Conservation (phyloP, 1,140 invertebrate genomes). For the Drosophila rufa region DNA sequence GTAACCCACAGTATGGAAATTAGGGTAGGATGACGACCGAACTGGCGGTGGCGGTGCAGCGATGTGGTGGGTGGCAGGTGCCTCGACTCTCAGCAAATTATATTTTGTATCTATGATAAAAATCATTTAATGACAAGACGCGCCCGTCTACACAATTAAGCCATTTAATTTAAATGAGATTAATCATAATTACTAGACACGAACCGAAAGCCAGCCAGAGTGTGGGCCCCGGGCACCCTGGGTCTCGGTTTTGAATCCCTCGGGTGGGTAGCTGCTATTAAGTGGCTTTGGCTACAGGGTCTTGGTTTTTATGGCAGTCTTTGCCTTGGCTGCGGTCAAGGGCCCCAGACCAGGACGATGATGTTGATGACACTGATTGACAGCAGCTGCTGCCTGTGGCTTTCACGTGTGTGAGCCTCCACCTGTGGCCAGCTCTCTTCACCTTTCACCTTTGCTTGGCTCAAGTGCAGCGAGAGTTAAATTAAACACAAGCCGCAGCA, state of each 20-base stretch:
- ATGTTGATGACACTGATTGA: conserved; percentile 53
- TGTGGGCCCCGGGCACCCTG: conserved; percentile 13
- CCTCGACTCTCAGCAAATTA: conserved; percentile 55
- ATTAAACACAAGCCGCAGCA: conserved; percentile 73
- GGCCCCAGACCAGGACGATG: neutral
- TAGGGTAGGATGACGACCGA: neutral
- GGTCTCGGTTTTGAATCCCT: neutral
- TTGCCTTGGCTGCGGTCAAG: conserved; percentile 28
- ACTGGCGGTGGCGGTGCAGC: neutral
- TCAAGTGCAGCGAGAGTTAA: conserved; percentile 57
- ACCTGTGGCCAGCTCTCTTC: conserved; percentile 18
- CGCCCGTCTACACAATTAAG: conserved; percentile 70
- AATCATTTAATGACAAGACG: conserved; percentile 82
- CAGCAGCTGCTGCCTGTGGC: conserved; percentile 34
- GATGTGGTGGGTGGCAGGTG: conserved; percentile 25
- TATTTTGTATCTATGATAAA: conserved; percentile 76
- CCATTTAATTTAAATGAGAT: conserved; percentile 84
- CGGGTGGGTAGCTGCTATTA: neutral
- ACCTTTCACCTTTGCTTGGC: conserved; percentile 8
- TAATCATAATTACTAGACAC: conserved; percentile 81
- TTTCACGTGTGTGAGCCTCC: conserved; percentile 27
- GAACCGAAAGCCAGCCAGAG: conserved; percentile 28
- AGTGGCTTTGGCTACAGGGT: conserved; percentile 23
- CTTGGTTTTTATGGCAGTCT: conserved; percentile 43
- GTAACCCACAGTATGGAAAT: conserved; percentile 21